Base-by-base conservation (phyloP, 2,888 invertebrate species). In the Lymantria dispar region DNA sequence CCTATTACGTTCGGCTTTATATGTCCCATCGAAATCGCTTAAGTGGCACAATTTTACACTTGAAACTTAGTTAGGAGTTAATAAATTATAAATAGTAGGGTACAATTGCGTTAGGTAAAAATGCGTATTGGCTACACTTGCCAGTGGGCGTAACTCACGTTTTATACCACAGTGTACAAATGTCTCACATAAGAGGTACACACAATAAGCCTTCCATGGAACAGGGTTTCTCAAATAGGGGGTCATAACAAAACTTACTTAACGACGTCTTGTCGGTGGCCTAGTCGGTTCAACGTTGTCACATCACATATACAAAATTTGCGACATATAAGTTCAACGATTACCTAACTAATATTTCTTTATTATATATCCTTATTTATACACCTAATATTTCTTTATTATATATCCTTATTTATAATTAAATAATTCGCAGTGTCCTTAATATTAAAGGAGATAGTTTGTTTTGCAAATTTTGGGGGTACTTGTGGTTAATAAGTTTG, bases 31-130 rank as follows among this genome's bases (percentile, higher is more conserved):
- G 76, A 79, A 74, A 78, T 77, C 72, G 81, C 83, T 85, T 85
- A 70, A 82, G 83, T 81, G 87, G 89, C 90, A 90, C 89, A 88
- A 88, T 86, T 83, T 82, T 83, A 86, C 85, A 87, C 81, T 80
- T 73, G 77, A 82, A 74, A 82, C 77, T 85, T 87, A 87, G 87
- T 84, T 87, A 88, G 87, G 87, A 80, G 74, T 80, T 85, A 81
- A 84, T 82, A 81, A 87, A 85, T 85, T 85, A 83, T 85, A 81
- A 83, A 83, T 80, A 78, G 76, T 85, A 85, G 81, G 78, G 66
- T 85, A 83, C 76, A 66, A 77, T 74, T 74, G 70, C 66, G 68
- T 78, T 40, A 75, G 75, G 74, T 76, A 72, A 68, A 74, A 63
- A 74, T 72, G 70, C 77, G 64, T 70, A 70, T 49, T 62, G 58